Evolutionary conservation across 2,888 invertebrate species (phyloP).

Genomic region (Calephelis perditalis): DNA sequence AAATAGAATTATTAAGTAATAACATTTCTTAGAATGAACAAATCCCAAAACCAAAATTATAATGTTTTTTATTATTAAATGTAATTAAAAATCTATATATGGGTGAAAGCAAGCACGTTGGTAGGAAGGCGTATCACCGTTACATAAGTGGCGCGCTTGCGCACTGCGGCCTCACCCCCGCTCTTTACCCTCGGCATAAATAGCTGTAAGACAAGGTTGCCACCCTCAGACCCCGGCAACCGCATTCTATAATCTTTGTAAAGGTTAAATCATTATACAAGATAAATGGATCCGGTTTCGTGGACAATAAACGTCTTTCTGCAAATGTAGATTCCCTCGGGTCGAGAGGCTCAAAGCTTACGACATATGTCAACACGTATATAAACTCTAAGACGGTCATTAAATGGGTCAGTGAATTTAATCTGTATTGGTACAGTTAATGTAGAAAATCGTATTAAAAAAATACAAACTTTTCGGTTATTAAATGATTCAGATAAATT

Average conservation of each 20-base stretch:
- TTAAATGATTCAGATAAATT: no score
- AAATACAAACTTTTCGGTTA: no score
- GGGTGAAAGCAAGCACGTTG: constrained; percentile 31
- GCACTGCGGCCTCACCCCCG: constrained; percentile 56
- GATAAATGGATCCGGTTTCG: constrained; percentile 60
- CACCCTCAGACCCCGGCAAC: constrained; percentile 67
- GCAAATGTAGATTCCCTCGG: constrained; percentile 28
- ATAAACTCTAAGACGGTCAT: no score
- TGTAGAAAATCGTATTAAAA: no score
- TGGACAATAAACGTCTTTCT: constrained; percentile 41
- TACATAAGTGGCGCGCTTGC: constrained; percentile 71
- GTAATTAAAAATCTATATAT: constrained; percentile 40
- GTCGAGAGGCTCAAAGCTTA: constrained; percentile 10
- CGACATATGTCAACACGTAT: neutral
- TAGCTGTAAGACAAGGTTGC: constrained; percentile 77
- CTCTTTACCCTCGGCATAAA: constrained; percentile 70
- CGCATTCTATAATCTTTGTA: constrained; percentile 72
- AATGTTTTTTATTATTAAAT: neutral
- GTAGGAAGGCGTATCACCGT: constrained; percentile 48
- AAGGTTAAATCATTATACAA: constrained; percentile 73
- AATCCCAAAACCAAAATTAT: neutral
- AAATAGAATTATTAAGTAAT: no score
- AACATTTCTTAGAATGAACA: no score
- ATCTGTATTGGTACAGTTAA: no score
- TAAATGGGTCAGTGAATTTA: no score